These are phyloP conservation scores for Acanthurus tractus DNA, from an alignment of 2,797 vertebrate genomes.

Conservation along the genomic window DNA sequence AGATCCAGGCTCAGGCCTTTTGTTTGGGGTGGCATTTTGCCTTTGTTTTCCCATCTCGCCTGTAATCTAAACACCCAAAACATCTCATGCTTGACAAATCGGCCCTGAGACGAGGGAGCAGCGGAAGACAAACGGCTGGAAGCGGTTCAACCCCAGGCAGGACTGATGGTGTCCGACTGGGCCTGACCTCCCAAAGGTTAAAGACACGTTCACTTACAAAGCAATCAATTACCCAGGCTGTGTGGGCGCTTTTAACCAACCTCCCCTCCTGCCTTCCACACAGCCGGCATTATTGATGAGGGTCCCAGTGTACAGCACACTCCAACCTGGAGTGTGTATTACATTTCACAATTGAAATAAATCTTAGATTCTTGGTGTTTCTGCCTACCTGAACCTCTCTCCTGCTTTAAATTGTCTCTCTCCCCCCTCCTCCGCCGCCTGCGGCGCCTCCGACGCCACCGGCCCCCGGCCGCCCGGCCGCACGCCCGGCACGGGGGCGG, in stretches of 20 bases:
- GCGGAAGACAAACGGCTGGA: conserved; percentile 86
- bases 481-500: too few species aligned
- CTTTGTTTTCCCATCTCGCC: conserved; percentile 86
- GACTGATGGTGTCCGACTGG: conserved; percentile 87
- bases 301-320: conserved; percentile 74
- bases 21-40: conserved; percentile 87
- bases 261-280: conserved; percentile 75
- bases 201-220: conserved; percentile 89
- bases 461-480: too few species aligned
- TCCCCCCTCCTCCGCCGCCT: conserved; percentile 23
- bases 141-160: conserved; percentile 84
- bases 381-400: conserved; percentile 61
- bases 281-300: conserved; percentile 83
- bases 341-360: conserved; percentile 80
- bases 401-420: conserved; percentile 54
- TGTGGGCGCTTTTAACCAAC: conserved; percentile 83
- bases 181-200: conserved; percentile 88
- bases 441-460: too few species aligned
- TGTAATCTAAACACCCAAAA: conserved; percentile 88
- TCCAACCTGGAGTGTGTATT: conserved; percentile 74
- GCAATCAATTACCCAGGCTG: conserved; percentile 87
- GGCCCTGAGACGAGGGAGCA: conserved; percentile 80
- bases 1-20: conserved; percentile 83
- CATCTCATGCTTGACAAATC: conserved; percentile 86
- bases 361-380: conserved; percentile 74